Evolutionary conservation across 2,888 invertebrate species (phyloP).

Genomic region (Blastobasis adustella): DNA sequence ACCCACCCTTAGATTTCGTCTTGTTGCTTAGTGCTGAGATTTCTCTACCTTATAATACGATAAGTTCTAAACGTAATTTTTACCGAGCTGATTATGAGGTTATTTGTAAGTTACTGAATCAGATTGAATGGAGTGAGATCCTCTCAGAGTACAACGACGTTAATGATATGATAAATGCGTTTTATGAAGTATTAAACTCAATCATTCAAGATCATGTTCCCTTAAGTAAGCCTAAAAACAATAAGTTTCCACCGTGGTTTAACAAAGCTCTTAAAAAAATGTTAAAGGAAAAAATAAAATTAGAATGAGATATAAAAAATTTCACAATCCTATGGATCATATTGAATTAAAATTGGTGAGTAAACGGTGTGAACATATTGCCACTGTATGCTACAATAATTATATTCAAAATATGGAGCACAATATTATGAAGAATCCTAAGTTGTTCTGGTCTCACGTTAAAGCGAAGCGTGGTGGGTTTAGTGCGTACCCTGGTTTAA

Average conservation of each 20-base stretch:
- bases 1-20: conserved; percentile 7
- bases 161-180: conserved; percentile 3
- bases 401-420: background rate
- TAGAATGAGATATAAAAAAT: conserved; percentile 5
- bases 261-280: conserved; percentile 1
- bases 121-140: background rate
- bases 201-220: conserved; percentile 2
- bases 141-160: background rate
- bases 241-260: conserved; percentile 6
- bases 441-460: conserved; percentile 6
- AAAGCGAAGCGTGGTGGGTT: conserved; percentile 7
- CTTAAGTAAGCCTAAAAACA: background rate
- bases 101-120: background rate
- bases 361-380: background rate
- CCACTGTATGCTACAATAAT: background rate
- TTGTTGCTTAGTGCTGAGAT: background rate
- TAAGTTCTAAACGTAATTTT: background rate
- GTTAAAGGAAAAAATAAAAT: conserved; percentile 6
- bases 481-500: conserved; percentile 1
- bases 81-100: conserved; percentile 2
- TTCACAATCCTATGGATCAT: conserved; percentile 7
- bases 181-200: background rate
- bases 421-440: conserved; percentile 2
- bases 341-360: conserved; percentile 1
- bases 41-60: background rate